These are phyloP conservation scores for Bruchidius siliquastri DNA, from an alignment of 2,888 invertebrate genomes.

Conservation along the genomic window DNA sequence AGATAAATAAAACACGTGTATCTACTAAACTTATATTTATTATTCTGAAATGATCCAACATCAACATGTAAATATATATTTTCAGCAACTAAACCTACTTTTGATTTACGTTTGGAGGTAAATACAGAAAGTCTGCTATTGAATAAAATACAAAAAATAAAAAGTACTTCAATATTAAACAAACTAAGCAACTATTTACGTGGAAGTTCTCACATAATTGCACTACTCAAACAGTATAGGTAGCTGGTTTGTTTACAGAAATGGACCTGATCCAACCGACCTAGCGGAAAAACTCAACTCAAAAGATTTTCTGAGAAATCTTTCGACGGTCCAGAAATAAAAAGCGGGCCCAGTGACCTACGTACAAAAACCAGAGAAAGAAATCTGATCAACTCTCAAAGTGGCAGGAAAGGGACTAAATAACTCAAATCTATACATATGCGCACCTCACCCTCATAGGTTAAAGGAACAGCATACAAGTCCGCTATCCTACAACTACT, in stretches of 20 bases:
- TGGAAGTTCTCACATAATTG: neutral
- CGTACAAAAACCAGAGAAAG: constrained; percentile 16
- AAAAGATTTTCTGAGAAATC: neutral
- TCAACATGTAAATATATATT: constrained; percentile 22
- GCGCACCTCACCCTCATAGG: constrained; percentile 44
- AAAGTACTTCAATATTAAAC: constrained; percentile 5
- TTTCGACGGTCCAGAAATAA: constrained; percentile 9
- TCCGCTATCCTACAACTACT: constrained; percentile 36
- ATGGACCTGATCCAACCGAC: constrained; percentile 29
- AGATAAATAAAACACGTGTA: neutral
- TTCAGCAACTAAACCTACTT: constrained; percentile 18
- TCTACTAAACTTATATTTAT: constrained; percentile 11
- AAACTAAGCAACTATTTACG: neutral
- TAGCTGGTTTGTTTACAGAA: constrained; percentile 14
- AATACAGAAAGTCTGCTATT: constrained; percentile 4
- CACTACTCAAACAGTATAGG: constrained; percentile 1
- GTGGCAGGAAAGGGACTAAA: constrained; percentile 8
- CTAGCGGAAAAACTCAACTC: constrained; percentile 11
- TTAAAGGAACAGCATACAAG: constrained; percentile 36
- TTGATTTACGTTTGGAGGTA: constrained; percentile 13
- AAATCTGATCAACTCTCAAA: constrained; percentile 11
- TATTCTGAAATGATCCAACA: constrained; percentile 19
- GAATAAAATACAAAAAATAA: constrained; percentile 8
- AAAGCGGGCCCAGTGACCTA: constrained; percentile 8
- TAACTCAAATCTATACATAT: constrained; percentile 11